Conservation (phyloP, 2,888 invertebrate genomes). For the Rhamnusium bicolor region DNA sequence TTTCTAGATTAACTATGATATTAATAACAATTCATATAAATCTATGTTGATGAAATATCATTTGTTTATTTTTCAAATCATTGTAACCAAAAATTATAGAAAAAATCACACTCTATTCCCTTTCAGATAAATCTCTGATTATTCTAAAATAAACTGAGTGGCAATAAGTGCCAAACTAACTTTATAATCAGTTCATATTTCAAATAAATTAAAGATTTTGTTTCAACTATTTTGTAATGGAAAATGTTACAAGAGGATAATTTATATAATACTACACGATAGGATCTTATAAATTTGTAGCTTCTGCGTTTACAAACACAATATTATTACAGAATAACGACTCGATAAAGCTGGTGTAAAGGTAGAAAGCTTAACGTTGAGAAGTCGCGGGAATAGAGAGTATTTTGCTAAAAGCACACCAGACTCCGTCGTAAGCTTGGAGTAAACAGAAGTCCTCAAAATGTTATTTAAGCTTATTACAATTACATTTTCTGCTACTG, state of each 20-base stretch:
- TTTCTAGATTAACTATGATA: too few relatives aligned
- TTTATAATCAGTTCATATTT: background rate
- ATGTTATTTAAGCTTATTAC: background rate
- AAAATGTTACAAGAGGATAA: background rate
- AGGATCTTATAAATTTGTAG: slow-evolving; percentile 13
- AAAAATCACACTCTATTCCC: too few relatives aligned
- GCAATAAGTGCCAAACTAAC: background rate
- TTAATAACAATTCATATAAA: too few relatives aligned
- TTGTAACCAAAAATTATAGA: background rate
- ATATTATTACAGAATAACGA: slow-evolving; percentile 62
- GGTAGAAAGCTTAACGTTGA: slow-evolving; percentile 62
- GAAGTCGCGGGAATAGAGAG: slow-evolving; percentile 44
- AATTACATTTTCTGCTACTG: too few relatives aligned
- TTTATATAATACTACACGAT: background rate
- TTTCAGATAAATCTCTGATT: too few relatives aligned
- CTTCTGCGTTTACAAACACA: slow-evolving; percentile 62
- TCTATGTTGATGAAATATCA: too few relatives aligned
- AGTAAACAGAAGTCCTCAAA: slow-evolving; percentile 44
- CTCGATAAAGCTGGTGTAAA: slow-evolving; percentile 63
- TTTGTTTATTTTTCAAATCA: background rate
- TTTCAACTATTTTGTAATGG: background rate
- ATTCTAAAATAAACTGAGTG: too few relatives aligned
- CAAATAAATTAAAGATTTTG: background rate
- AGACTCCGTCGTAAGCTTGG: slow-evolving; percentile 41
- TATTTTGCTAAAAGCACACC: slow-evolving; percentile 57